phyloP scores from a whole-genome alignment of 2,797 vertebrate genomes.

The Naso thynnoides region DNA sequence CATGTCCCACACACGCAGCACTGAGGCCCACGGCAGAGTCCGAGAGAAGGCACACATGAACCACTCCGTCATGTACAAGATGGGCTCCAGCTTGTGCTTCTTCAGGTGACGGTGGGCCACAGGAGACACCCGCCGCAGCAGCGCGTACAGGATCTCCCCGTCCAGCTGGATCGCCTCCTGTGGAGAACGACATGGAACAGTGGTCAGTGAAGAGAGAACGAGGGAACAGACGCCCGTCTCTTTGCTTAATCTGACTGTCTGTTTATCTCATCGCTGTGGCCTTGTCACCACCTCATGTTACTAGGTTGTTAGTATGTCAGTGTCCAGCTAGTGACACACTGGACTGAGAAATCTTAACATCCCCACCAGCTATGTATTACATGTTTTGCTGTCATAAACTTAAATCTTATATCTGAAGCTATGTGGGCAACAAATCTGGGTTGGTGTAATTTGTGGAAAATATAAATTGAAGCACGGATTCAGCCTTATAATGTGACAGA shows the following conservation, averaged over 20 bases:
- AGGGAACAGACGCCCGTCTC: conserved; percentile 10
- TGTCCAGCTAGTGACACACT: conserved; percentile 6
- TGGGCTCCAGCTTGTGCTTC: conserved; percentile 95
- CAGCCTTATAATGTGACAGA: not conserved
- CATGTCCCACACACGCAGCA: conserved; percentile 98
- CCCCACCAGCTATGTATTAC: not conserved
- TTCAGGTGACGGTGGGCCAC: conserved; percentile 92
- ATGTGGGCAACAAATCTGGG: not conserved
- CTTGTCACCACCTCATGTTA: conserved; percentile 45
- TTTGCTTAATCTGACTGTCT: conserved; percentile 60
- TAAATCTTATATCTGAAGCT: not conserved
- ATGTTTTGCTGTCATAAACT: not conserved
- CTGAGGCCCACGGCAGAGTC: conserved; percentile 95
- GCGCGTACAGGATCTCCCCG: conserved; percentile 93
- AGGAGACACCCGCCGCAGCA: conserved; percentile 90
- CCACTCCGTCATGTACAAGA: conserved; percentile 99
- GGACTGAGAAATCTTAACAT: conserved; percentile 15
- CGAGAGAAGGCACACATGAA: conserved; percentile 99
- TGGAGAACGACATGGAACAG: conserved; percentile 1
- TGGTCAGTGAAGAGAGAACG: conserved; percentile 12
- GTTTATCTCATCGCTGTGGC: conserved; percentile 41
- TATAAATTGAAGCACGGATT: not conserved
- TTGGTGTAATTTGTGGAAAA: not conserved
- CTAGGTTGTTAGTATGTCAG: conserved; percentile 33
- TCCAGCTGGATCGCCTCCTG: conserved; percentile 98